A percentile compares a stretch with the other conserved stretches of the same genome.
Conservation (phyloP, 2,888 invertebrate genomes). For the Scelioninae gen. 2 region DNA sequence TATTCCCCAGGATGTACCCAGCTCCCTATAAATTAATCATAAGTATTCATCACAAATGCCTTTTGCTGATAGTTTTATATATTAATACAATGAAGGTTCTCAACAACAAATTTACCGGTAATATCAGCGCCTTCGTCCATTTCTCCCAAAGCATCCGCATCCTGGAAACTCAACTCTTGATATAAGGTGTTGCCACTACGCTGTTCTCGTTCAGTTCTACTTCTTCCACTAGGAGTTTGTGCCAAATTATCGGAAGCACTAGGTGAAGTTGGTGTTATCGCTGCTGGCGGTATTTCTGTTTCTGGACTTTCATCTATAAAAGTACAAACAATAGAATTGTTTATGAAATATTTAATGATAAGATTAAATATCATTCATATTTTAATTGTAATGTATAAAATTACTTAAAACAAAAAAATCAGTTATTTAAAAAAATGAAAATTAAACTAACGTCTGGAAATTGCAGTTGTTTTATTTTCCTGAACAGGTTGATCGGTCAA, state of each 20-base stretch:
- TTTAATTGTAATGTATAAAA: too few species aligned
- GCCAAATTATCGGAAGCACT: constrained; percentile 73
- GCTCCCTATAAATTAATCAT: constrained; percentile 81
- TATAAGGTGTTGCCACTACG: constrained; percentile 93
- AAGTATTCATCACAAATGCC: too few species aligned
- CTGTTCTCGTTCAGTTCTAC: constrained; percentile 89
- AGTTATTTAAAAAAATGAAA: constrained; percentile 8
- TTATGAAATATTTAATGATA: too few species aligned
- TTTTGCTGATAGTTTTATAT: too few species aligned
- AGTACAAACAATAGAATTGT: too few species aligned
- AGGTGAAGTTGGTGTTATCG: constrained; percentile 73
- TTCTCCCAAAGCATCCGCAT: constrained; percentile 89
- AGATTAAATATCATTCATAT: too few species aligned
- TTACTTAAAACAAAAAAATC: too few species aligned
- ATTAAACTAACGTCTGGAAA: constrained; percentile 69
- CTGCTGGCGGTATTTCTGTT: constrained; percentile 69
- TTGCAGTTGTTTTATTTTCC: constrained; percentile 71
- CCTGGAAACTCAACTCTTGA: constrained; percentile 95
- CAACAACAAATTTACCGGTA: constrained; percentile 83
- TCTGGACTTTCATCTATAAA: constrained; percentile 74
- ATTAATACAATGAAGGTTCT: too few species aligned
- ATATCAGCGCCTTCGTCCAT: constrained; percentile 92
- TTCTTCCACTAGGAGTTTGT: constrained; percentile 75
- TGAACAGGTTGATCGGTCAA: constrained; percentile 70
- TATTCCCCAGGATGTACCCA: constrained; percentile 99